Base-by-base conservation (phyloP, 1,140 invertebrate species). In the Dreissena rostriformis region DNA sequence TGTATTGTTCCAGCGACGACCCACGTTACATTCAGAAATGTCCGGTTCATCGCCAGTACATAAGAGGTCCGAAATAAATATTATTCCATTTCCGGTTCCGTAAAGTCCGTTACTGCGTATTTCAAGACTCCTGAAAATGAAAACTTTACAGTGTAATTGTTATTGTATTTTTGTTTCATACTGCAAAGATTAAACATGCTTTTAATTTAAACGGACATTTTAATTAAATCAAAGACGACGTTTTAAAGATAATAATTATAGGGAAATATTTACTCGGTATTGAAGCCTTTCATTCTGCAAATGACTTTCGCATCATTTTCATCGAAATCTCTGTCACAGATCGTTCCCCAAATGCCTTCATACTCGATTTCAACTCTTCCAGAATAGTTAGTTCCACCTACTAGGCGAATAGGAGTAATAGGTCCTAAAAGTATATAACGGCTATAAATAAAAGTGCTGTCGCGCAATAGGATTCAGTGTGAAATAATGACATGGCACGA, bases 261-360 rank as follows among this genome's bases (percentile, higher is more conserved):
- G 39, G 39, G 8, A 63, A 39, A 39, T 39, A 61, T 24, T 63
- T 81, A 81, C 79, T 53, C 24, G 17, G 79, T 55, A 53, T 52
- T 79, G 26, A 74, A 77, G 6, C 84, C 84, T 11, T 87, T 78
- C 76, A 74, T 84, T 52, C 70, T 68, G 61, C 88, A 89, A 17
- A 89, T 73, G 12, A 89, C 87, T 51, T 52, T 61, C 0, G 86
- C 88, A 65, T 82, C 85, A 22, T 74, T 78, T 14, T 53, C 22
- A 52, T 80, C 77, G 51, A 82, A 89, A 17, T 57, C 10, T 57
- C 79, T 78, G 53, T 88, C 86, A 87, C 88, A 89, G 8, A 89
- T 82, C 22, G 85, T 86, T 39, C 86, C 87, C 85, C 82, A 89
- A 24, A 15, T 28, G 15, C 81, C 84, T 17, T 80, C 77, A 63